Evolutionary conservation across 2,888 invertebrate genomes (phyloP), one percentile per base, ranked within the genome.

Genomic region (Fragum fragum): DNA sequence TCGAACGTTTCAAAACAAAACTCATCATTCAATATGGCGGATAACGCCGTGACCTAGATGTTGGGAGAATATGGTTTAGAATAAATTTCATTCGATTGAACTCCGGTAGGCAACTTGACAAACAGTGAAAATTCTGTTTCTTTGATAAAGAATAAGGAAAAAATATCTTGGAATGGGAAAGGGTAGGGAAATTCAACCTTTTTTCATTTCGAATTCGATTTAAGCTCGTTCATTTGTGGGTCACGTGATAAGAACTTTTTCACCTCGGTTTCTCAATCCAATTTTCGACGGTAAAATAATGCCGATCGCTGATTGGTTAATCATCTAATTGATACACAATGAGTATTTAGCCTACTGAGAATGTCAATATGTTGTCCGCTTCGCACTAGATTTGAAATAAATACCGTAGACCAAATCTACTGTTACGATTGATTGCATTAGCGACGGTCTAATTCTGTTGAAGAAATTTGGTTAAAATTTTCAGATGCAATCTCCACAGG

Each of bases 11-110:
- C 79, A 83, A 83, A 86, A 86, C 83, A 79, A 73, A 28, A 76
- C 70, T 73, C 83, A 82, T 79, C 82, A 85, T 81, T 75, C 87
- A 90, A 90, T 88, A 91, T 91, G 90, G 90, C 90, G 87, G 87
- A 88, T 87, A 89, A 89, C 89, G 89, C 88, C 84, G 81, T 74
- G 76, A 85, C 72, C 87, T 87, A 84, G 7, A 47, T 73, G 85
- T 91, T 87, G 87, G 90, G 90, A 90, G 90, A 91, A 88, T 89
- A 87, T 85, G 71, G 71, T 71, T 71, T 55, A n/a, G 55, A 71
- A 71, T 71, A 71, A 55, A 55, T 71, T 32, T 55, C 21, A 14
- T 53, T 36, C 14, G 3, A 18, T 5, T n/a, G n/a, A n/a, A n/a
- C n/a, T n/a, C n/a, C n/a, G n/a, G n/a, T n/a, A n/a, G n/a, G n/a